Base-by-base conservation (phyloP, 2,113 vertebrate genomes). In the Aegithalos caudatus region DNA sequence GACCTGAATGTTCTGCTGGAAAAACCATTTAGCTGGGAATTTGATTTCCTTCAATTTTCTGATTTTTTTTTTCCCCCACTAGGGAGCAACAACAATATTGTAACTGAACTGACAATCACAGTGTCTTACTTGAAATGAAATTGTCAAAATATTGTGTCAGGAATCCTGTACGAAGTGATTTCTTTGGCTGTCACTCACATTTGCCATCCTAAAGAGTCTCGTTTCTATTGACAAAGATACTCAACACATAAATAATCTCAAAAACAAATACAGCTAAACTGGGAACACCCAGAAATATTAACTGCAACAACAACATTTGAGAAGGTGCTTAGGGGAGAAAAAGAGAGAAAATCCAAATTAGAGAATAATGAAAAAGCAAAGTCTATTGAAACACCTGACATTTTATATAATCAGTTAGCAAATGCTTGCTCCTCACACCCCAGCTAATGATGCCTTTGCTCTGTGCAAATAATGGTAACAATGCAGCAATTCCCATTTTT, bases 101-200 rank as follows among this genome's bases (percentile, higher is more conserved):
- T 95, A 95, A 93, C 92, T n/a, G 90, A 97, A 50, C 93, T 97
- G 95, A 95, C 96, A 96, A 95, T 96, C 93, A 92, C 22, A 80
- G 88, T 81, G 77, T 93, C 90, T 95, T 92, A 44, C 87, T 83
- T 81, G 44, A 94, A 93, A 95, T 72, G 94, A 89, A 83, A 89
- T 92, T 93, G 96, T 97, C 97, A 97, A 94, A 97, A 97, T 97
- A 97, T 97, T 97, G 79, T 97, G 97, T 93, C 96, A 97, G 94
- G 78, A 87, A 90, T 91, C 15, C 60, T 74, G 94, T 29, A 44
- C 50, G 70, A 95, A 95, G 84, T 50, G 70, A 88, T 93, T 97
- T 92, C 87, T 79, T 57, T 88, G 92, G 84, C 96, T 97, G 96
- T 93, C 96, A 95, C 84, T 96, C 96, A 95, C 33, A 31, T 25